phyloP scores from a whole-genome alignment of 1,140 invertebrate genomes.

The Drosophila trapezifrons region DNA sequence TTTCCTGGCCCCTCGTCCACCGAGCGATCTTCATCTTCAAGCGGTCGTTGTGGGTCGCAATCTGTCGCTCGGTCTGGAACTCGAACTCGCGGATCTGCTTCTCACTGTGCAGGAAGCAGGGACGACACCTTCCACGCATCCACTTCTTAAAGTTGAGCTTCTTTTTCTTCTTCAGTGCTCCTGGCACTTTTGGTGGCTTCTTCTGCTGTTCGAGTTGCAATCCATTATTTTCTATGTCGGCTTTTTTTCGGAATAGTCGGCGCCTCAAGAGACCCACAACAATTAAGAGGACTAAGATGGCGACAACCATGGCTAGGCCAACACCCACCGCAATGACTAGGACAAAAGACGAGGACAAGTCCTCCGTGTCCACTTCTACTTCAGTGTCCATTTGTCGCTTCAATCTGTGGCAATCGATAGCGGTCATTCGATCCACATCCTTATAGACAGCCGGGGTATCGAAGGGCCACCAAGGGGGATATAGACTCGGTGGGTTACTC shows the following conservation, averaged over 20 bases:
- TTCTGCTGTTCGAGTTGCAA: background rate
- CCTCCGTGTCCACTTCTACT: background rate
- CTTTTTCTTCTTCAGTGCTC: background rate
- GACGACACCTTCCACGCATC: conserved; percentile 37
- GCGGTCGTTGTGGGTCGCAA: conserved; percentile 15
- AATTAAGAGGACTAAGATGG: conserved; percentile 8
- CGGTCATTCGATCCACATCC: conserved; percentile 48
- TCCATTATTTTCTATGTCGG: background rate
- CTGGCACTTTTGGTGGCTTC: too few relatives aligned
- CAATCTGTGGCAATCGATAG: conserved; percentile 53
- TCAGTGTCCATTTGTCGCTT: conserved; percentile 40
- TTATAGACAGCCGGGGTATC: conserved; percentile 40
- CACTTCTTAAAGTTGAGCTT: conserved; percentile 11
- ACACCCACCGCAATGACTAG: conserved; percentile 19
- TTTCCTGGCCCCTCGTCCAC: conserved; percentile 48
- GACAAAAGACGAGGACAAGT: background rate
- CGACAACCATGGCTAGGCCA: background rate
- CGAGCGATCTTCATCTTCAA: conserved; percentile 31
- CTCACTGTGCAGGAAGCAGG: conserved; percentile 50
- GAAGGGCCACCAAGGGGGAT: conserved; percentile 40
- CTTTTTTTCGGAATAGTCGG: fast-evolving
- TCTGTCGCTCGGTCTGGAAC: conserved; percentile 6
- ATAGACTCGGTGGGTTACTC: background rate
- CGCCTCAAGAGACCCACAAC: background rate
- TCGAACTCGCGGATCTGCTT: conserved; percentile 20